Evolutionary conservation across 2,797 vertebrate species (phyloP).

Genomic region (Stomatorhinus walkeri): DNA sequence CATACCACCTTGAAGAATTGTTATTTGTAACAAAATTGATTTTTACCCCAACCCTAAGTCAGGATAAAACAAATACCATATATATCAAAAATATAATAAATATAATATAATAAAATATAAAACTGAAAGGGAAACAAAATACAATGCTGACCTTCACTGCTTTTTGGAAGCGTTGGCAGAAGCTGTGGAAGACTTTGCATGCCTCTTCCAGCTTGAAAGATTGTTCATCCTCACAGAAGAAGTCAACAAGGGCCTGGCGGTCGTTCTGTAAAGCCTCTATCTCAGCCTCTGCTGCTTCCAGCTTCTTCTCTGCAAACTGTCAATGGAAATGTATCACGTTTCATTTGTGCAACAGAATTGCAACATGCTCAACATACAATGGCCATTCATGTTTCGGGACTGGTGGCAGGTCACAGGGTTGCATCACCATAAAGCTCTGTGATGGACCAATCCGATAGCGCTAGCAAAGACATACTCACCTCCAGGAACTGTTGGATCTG

Average conservation of each 20-base stretch:
- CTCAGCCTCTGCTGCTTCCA: slow-evolving; percentile 62
- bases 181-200: slow-evolving; percentile 62
- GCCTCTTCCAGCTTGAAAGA: slow-evolving; percentile 69
- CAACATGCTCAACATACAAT: not conserved
- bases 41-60: not conserved
- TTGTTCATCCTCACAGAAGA: slow-evolving; percentile 71
- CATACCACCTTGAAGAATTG: not conserved
- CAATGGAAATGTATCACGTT: slow-evolving; percentile 4
- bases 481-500: slow-evolving; percentile 63
- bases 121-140: not conserved
- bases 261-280: slow-evolving; percentile 63
- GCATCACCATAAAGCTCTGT: not conserved
- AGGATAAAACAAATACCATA: not conserved
- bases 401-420: not conserved
- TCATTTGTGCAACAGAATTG: not conserved
- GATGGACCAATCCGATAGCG: not conserved
- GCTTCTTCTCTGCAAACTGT: slow-evolving; percentile 60
- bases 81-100: not conserved
- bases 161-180: slow-evolving; percentile 66
- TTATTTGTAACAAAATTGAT: not conserved
- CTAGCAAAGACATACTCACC: slow-evolving; percentile 43
- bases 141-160: slow-evolving; percentile 57
- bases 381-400: not conserved
- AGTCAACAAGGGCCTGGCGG: slow-evolving; percentile 66
- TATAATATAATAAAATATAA: no score